These are phyloP conservation scores for Troglohyphantes excavatus DNA, from an alignment of 2,888 invertebrate genomes.

Conservation along the genomic window DNA sequence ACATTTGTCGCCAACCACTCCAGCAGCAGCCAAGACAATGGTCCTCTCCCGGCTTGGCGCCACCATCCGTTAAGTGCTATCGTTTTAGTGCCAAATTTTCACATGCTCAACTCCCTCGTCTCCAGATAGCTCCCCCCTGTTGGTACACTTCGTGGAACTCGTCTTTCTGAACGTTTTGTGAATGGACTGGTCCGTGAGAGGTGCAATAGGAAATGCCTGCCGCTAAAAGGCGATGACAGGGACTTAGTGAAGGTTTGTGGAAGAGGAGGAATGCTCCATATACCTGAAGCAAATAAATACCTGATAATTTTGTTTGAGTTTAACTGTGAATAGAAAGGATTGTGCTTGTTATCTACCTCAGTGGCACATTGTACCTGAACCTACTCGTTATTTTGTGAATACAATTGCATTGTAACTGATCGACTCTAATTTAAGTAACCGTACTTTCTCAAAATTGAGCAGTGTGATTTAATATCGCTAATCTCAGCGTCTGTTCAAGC, in stretches of 20 bases:
- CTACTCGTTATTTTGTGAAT: too few species aligned
- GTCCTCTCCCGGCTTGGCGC: slow-evolving; percentile 39
- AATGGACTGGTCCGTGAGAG: background rate
- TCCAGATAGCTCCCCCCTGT: background rate
- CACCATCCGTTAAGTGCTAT: slow-evolving; percentile 41
- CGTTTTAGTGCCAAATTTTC: slow-evolving; percentile 27
- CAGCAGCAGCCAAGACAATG: slow-evolving; percentile 40
- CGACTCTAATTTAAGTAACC: too few species aligned
- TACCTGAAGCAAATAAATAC: too few species aligned
- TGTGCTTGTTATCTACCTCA: too few species aligned
- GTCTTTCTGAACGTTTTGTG: background rate
- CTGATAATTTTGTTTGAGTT: too few species aligned
- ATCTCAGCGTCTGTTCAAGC: too few species aligned
- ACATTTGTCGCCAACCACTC: slow-evolving; percentile 37
- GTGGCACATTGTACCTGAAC: too few species aligned
- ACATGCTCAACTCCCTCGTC: background rate
- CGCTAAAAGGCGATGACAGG: background rate
- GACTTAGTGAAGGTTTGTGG: background rate
- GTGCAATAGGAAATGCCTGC: background rate
- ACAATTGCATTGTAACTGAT: too few species aligned
- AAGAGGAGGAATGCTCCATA: background rate
- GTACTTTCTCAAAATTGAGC: too few species aligned
- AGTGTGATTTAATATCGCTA: too few species aligned
- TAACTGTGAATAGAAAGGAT: too few species aligned
- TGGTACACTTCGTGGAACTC: background rate